Conservation (phyloP, 2,113 vertebrate species). For the Barnardius zonarius region DNA sequence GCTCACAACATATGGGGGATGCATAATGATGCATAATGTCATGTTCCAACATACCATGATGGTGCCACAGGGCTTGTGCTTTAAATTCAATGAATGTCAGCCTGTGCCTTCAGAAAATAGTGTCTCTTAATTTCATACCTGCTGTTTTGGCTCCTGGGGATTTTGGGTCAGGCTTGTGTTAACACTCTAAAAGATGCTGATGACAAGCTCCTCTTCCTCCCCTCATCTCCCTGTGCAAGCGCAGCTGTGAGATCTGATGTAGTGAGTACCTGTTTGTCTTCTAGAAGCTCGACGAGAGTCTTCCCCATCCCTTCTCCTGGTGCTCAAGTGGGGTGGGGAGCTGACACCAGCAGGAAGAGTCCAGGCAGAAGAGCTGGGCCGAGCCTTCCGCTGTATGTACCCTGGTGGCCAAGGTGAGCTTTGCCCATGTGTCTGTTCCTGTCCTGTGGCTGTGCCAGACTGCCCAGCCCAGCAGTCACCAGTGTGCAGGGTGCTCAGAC, state of each 20-base stretch:
- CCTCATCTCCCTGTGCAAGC: background rate
- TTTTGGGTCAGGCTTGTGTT: background rate
- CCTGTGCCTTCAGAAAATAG: background rate
- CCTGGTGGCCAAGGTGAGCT: conserved; percentile 93
- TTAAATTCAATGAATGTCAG: background rate
- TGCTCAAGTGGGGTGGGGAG: conserved; percentile 97
- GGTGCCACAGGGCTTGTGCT: background rate
- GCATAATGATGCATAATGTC: background rate
- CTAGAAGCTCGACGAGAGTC: conserved; percentile 81
- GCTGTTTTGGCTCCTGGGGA: background rate
- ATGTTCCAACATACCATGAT: background rate
- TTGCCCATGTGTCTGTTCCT: fast-evolving
- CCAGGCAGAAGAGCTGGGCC: conserved; percentile 94
- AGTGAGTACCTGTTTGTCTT: background rate
- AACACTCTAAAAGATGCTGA: background rate
- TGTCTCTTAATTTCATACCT: background rate
- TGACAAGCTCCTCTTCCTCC: background rate
- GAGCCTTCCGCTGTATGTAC: conserved; percentile 98
- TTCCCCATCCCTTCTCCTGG: conserved; percentile 86
- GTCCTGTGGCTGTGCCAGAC: background rate
- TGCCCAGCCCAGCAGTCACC: background rate
- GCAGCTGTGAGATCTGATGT: background rate
- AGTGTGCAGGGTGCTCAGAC: background rate
- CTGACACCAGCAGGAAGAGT: conserved; percentile 92
- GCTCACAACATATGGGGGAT: background rate